Conservation (phyloP, 2,888 invertebrate genomes). For the Eulithis prunata region DNA sequence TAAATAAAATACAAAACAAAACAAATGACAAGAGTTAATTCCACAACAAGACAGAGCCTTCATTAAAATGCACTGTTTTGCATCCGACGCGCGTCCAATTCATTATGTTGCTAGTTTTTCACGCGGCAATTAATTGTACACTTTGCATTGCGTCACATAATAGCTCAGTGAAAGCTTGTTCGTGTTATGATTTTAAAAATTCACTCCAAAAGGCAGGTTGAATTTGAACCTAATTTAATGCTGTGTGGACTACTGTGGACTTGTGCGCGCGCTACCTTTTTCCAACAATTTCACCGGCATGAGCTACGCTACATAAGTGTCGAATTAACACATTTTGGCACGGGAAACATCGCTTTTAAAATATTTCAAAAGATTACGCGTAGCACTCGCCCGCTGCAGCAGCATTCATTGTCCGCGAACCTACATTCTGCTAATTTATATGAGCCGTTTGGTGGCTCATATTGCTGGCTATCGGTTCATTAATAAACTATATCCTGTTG, state of each 20-base stretch:
- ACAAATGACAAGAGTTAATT: slow-evolving; percentile 17
- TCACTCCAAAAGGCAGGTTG: slow-evolving; percentile 44
- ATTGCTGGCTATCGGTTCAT: slow-evolving; percentile 71
- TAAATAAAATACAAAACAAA: slow-evolving; percentile 4
- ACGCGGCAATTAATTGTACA: slow-evolving; percentile 37
- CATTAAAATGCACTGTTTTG: slow-evolving; percentile 34
- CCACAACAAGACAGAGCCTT: slow-evolving; percentile 15
- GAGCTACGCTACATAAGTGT: slow-evolving; percentile 59
- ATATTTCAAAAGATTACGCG: slow-evolving; percentile 67
- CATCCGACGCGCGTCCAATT: slow-evolving; percentile 36
- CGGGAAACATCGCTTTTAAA: slow-evolving; percentile 62
- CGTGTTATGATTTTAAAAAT: slow-evolving; percentile 52
- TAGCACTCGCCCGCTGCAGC: slow-evolving; percentile 55
- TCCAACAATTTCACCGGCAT: slow-evolving; percentile 58
- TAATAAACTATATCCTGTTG: slow-evolving; percentile 72
- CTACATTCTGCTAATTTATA: slow-evolving; percentile 67
- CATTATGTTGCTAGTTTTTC: slow-evolving; percentile 31
- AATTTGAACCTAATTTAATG: slow-evolving; percentile 65
- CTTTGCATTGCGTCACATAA: slow-evolving; percentile 43
- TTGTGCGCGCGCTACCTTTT: slow-evolving; percentile 55
- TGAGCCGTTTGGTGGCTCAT: slow-evolving; percentile 62
- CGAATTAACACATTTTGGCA: slow-evolving; percentile 73
- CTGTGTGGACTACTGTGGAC: slow-evolving; percentile 49
- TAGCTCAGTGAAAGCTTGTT: slow-evolving; percentile 44
- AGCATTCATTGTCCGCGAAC: slow-evolving; percentile 65